Evolutionary conservation across 2,113 vertebrate species (phyloP), one percentile per base, ranked within the genome.

Genomic region (Mastomys natalensis): DNA sequence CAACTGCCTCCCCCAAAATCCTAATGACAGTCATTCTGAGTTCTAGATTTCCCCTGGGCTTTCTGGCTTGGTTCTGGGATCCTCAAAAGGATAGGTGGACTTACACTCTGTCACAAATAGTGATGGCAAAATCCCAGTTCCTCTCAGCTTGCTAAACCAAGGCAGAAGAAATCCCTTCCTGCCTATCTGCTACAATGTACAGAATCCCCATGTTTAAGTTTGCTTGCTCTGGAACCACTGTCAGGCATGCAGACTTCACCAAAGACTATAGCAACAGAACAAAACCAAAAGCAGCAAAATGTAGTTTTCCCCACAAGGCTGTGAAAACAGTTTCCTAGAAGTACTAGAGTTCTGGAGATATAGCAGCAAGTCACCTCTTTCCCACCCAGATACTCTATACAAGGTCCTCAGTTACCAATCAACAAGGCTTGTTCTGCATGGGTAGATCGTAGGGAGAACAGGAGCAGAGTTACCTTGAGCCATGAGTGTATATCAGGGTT

Each of bases 251-350:
- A 85, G 60, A 43, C n/a, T 68, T 93, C 0, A 1, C 34, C 53
- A 62, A 73, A 90, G 9, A 48, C 16, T 51, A 22, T 12, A 48
- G 64, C 90, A 77, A 90, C 5, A 68, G 40, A 55, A 40, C 21
- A 48, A 68, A 12, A 70, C n/a, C 10, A 87, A 88, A 48, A 72
- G 8, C 29, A 40, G 8, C 48, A 55, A 40, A 29, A 15, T 48
- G 86, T 22, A 21, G 40, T 82, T 91, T 94, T 76, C 89, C 86
- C 94, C 64, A 26, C 45, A 93, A 86, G 85, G 55, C 73, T 40
- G 3, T 0, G 40, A 90, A 9, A 31, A 34, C 29, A 62, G 60
- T 26, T 96, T 94, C 37, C 19, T 1, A 13, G 26, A 34, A 34
- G 11, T 53, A 66, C 13, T 9, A 17, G 51, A 21, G 66, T 16